These are phyloP conservation scores for Leptatherina wallacei DNA, from an alignment of 2,797 vertebrate species.

Conservation along the genomic window DNA sequence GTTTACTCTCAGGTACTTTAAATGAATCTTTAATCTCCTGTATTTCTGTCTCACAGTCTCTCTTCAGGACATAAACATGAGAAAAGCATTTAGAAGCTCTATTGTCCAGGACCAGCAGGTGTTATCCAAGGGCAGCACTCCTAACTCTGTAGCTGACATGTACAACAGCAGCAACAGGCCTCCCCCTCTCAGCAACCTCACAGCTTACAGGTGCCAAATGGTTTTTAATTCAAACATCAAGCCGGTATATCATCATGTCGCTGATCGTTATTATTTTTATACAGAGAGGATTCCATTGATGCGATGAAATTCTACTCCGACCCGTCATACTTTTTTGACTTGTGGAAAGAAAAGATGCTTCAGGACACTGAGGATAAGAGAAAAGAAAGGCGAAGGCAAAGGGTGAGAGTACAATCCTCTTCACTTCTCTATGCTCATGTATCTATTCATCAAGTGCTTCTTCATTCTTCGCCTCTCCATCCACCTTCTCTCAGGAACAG, in stretches of 20 bases:
- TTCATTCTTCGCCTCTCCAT: not conserved
- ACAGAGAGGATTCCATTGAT: conserved; percentile 89
- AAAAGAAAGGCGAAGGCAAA: conserved; percentile 88
- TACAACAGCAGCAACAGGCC: conserved; percentile 87
- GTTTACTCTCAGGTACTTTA: not conserved
- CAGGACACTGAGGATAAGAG: conserved; percentile 93
- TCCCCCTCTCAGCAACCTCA: conserved; percentile 87
- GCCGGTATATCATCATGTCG: not conserved
- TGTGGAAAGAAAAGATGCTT: conserved; percentile 96
- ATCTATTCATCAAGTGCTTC: not conserved
- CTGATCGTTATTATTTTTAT: conserved; percentile 12
- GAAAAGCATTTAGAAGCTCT: conserved; percentile 91
- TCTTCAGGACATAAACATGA: conserved; percentile 92
- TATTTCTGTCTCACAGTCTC: conserved; percentile 82
- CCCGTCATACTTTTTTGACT: conserved; percentile 93
- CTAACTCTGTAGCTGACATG: conserved; percentile 87
- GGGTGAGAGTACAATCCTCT: conserved; percentile 71
- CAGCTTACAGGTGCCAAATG: conserved; percentile 85
- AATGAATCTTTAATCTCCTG: conserved; percentile 2
- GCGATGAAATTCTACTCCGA: conserved; percentile 93
- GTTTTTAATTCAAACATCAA: not conserved
- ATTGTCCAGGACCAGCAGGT: conserved; percentile 91
- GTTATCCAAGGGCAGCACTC: conserved; percentile 86
- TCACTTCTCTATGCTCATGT: not conserved
- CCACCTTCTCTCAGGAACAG: conserved; percentile 81